These are phyloP conservation scores for Mugil cephalus DNA, from an alignment of 2,113 vertebrate genomes.

Conservation along the genomic window DNA sequence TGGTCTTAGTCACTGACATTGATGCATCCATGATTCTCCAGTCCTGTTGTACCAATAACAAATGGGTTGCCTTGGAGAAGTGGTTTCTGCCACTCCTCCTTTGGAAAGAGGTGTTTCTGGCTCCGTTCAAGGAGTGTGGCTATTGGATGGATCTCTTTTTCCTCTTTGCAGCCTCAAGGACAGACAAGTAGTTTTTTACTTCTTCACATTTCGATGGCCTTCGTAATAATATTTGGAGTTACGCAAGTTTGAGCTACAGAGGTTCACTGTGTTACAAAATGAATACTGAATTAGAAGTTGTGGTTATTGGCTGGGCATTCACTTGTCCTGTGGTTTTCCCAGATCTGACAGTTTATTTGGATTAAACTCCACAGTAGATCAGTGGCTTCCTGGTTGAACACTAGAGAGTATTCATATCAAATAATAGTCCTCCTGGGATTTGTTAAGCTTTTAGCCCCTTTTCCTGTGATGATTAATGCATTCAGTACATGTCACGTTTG, in stretches of 20 bases:
- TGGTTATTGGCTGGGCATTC: conserved; percentile 20
- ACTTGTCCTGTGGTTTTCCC: conserved; percentile 40
- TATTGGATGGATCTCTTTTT: conserved; percentile 13
- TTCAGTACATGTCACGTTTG: not conserved
- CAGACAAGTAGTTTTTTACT: not conserved
- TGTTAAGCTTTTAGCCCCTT: conserved; percentile 18
- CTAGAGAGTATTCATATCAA: conserved; percentile 53
- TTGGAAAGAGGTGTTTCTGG: conserved; percentile 51
- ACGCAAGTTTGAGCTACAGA: not conserved
- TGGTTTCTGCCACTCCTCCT: conserved; percentile 47
- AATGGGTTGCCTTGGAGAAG: conserved; percentile 73
- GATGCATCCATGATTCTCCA: conserved; percentile 42
- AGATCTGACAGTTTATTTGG: conserved; percentile 62
- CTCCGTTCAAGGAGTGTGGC: conserved; percentile 27
- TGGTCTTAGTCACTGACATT: conserved; percentile 28
- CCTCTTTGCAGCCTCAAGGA: conserved; percentile 6
- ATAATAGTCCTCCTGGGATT: conserved; percentile 53
- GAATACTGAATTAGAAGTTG: conserved; percentile 14
- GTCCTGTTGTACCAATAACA: conserved; percentile 68
- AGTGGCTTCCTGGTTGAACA: conserved; percentile 60
- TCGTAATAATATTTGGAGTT: not conserved
- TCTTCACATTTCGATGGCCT: conserved; percentile 25
- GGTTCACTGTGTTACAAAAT: conserved; percentile 26
- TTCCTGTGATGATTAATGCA: not conserved
- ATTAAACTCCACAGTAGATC: conserved; percentile 42